Evolutionary conservation across 2,888 invertebrate species (phyloP), one percentile per base, ranked within the genome.

Genomic region (Smittia aterrima): DNA sequence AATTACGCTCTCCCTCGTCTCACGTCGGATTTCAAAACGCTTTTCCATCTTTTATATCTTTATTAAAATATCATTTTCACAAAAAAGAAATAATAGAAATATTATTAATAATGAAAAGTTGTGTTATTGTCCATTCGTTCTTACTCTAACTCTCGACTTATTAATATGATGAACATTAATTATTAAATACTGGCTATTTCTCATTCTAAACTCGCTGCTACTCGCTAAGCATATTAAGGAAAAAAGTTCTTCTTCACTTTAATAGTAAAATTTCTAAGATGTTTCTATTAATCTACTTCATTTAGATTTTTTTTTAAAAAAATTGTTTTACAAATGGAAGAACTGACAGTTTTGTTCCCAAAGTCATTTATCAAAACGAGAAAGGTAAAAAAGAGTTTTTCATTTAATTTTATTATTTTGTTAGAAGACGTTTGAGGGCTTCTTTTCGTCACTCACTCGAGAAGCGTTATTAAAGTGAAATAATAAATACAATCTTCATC

Each of bases 1-100:
- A 47, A 47, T 47, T 47, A 47, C 47, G 47, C 47, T n/a, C 11
- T 47, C 6, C 4, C 4, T 38, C 38, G 38, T 38, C 9, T 7
- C 4, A 9, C 47, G 24, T 68, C 41, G 24, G 41, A 68, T 68
- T 68, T 22, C 22, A 41, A 66, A 38, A 32, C 22, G 18, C 32
- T 38, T 68, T 7, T 67, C 32, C 18, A n/a, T 68, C 32, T 68
- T 68, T 41, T 68, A 47, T 24, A 68, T 68, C 68, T 68, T 68
- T 68, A 68, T 68, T 68, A 68, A 68, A 32, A 38, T 68, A 68
- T 68, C 68, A 68, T 68, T 68, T 68, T 68, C 68, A 68, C 68
- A 47, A 47, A 68, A 68, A 66, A 66, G 20, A 66, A 38, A 38
- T 38, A 38, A 32, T 16, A 25, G 27, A 64, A 64, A 64, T 11